A percentile compares a stretch with the other conserved stretches of the same genome.
Conservation (phyloP, 2,113 vertebrate genomes). For the Ptilonorhynchus violaceus region DNA sequence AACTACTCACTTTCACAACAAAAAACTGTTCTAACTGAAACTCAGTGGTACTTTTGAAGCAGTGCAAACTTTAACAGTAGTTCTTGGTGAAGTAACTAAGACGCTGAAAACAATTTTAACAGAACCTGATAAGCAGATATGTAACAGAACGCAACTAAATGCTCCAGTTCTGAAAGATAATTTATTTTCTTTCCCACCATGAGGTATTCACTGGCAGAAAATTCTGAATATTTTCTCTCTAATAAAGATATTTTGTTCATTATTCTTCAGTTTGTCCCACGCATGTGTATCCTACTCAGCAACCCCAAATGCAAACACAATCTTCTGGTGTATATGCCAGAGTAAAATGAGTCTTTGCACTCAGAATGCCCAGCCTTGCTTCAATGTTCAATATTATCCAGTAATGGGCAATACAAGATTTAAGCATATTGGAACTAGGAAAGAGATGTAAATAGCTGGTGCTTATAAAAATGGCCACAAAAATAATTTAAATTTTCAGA, state of each 20-base stretch:
- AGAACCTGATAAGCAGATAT: neutral
- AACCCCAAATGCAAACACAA: neutral
- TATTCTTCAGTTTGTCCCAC: neutral
- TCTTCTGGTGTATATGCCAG: neutral
- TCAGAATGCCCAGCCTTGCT: neutral
- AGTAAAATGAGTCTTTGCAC: neutral
- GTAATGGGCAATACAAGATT: neutral
- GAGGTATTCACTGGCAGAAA: neutral
- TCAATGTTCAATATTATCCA: neutral
- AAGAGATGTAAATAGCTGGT: neutral
- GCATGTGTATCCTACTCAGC: neutral
- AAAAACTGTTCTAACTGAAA: neutral
- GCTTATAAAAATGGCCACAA: neutral
- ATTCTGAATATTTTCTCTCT: neutral
- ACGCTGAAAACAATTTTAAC: neutral
- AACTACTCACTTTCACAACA: neutral
- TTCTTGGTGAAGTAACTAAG: neutral
- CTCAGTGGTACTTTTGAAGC: neutral
- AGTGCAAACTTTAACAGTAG: neutral
- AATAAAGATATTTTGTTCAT: neutral
- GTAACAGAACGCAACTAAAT: neutral
- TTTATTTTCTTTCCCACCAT: neutral
- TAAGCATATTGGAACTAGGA: neutral
- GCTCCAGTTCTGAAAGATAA: neutral
- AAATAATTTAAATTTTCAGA: neutral